Evolutionary conservation across 1,140 invertebrate species (phyloP).

Genomic region (Choristoneura fumiferana): DNA sequence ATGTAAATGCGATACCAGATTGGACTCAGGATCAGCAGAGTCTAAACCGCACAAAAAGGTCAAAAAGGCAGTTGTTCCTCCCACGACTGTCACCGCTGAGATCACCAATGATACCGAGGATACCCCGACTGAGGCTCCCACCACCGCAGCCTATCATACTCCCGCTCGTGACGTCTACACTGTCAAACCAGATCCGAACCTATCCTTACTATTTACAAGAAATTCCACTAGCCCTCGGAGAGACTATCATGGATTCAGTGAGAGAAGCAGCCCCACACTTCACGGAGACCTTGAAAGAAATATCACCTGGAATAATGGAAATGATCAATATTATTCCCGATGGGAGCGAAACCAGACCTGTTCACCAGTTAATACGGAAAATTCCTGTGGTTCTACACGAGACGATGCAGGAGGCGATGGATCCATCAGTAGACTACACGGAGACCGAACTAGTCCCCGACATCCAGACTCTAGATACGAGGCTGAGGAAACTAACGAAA

Average conservation of each 20-base stretch:
- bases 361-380: constrained; percentile 58
- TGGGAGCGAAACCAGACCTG: constrained; percentile 42
- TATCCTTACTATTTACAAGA: constrained; percentile 72
- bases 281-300: constrained; percentile 61
- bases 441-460: constrained; percentile 35
- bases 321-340: constrained; percentile 64
- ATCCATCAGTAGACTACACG: constrained; percentile 36
- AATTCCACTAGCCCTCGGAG: constrained; percentile 65
- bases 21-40: constrained; percentile 27
- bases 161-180: constrained; percentile 59
- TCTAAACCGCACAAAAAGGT: constrained; percentile 50
- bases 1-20: constrained; percentile 40
- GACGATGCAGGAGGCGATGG: constrained; percentile 56
- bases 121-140: constrained; percentile 48
- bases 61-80: constrained; percentile 56
- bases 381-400: constrained; percentile 64
- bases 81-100: constrained; percentile 49
- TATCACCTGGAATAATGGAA: constrained; percentile 67
- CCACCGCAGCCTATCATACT: constrained; percentile 59
- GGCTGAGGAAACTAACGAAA: constrained; percentile 29
- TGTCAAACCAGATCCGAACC: constrained; percentile 66
- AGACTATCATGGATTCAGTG: constrained; percentile 66
- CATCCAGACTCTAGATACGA: constrained; percentile 16
- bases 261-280: constrained; percentile 66
- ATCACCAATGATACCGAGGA: constrained; percentile 33